Evolutionary conservation across 1,140 invertebrate genomes (phyloP), one percentile per base, ranked within the genome.

Genomic region (Pemphigus obesinymphae): DNA sequence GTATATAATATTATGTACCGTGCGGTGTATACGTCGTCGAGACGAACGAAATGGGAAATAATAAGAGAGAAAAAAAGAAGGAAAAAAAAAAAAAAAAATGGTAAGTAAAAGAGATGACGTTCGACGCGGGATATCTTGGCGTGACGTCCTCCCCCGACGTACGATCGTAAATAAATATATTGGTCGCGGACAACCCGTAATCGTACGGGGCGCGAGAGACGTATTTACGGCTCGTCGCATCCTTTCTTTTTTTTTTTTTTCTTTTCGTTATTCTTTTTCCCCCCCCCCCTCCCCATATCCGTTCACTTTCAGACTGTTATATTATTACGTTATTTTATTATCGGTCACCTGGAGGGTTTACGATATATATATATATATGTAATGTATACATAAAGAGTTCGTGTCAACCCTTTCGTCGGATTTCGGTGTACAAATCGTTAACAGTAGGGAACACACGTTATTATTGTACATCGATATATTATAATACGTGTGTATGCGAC

Each of bases 361-460:
- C n/a, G n/a, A n/a, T n/a, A n/a, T n/a, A n/a, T n/a, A n/a, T n/a
- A n/a, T n/a, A n/a, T n/a, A n/a, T n/a, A n/a, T n/a, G n/a, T n/a
- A n/a, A n/a, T n/a, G n/a, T n/a, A n/a, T n/a, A n/a, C n/a, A n/a
- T n/a, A n/a, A n/a, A n/a, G n/a, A n/a, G n/a, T n/a, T n/a, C 58
- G 58, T 61, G 58, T 61, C 58, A 26, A 26, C 61, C 34, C 61
- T 3, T 34, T 34, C 17, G 29, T 66, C 31, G 61, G n/a, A 68
- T 37, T 68, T 68, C 63, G 34, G 63, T 37, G 68, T 20, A 72
- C 68, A 72, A 72, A 72, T 72, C 68, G 68, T 48, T 72, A 72
- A 72, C 68, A 72, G 68, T 45, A 45, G 68, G 66, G 40, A 23
- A 68, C n/a, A 31, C 31, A 2, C 66, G 37, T 55, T 15, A 17